Conservation (phyloP, 2,797 vertebrate genomes). For the Poeciliopsis paucimaculata region DNA sequence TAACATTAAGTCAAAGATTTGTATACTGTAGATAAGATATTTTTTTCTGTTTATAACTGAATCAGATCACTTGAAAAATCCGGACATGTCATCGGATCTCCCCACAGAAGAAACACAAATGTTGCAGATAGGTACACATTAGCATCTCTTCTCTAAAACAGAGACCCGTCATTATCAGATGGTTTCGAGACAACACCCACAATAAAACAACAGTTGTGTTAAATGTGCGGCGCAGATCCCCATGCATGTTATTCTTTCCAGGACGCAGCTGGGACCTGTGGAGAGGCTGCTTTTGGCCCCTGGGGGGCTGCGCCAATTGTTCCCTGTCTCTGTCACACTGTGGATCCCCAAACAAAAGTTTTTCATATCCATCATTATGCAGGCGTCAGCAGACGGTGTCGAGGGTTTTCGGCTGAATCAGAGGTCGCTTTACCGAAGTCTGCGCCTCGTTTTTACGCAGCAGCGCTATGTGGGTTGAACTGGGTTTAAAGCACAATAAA, state of each 20-base stretch:
- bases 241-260: slow-evolving; percentile 48
- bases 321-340: slow-evolving; percentile 36
- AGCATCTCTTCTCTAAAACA: not conserved
- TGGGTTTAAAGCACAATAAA: slow-evolving; percentile 35
- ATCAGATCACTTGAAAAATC: not conserved
- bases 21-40: not conserved
- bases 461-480: slow-evolving; percentile 37
- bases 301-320: slow-evolving; percentile 54
- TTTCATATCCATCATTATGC: slow-evolving; percentile 44
- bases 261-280: slow-evolving; percentile 56
- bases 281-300: slow-evolving; percentile 29
- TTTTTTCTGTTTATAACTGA: not conserved
- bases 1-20: not conserved
- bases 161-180: slow-evolving; percentile 27
- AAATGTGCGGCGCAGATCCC: slow-evolving; percentile 40
- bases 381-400: slow-evolving; percentile 25
- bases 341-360: slow-evolving; percentile 49
- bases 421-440: slow-evolving; percentile 25
- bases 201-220: slow-evolving; percentile 40
- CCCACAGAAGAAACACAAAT: slow-evolving; percentile 20
- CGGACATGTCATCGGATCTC: not conserved
- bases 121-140: not conserved
- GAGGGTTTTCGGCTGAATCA: not conserved
- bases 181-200: slow-evolving; percentile 54
- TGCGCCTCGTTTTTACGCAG: slow-evolving; percentile 37